Conservation (phyloP, 2,113 vertebrate species). For the Gymnorhina tibicen region DNA sequence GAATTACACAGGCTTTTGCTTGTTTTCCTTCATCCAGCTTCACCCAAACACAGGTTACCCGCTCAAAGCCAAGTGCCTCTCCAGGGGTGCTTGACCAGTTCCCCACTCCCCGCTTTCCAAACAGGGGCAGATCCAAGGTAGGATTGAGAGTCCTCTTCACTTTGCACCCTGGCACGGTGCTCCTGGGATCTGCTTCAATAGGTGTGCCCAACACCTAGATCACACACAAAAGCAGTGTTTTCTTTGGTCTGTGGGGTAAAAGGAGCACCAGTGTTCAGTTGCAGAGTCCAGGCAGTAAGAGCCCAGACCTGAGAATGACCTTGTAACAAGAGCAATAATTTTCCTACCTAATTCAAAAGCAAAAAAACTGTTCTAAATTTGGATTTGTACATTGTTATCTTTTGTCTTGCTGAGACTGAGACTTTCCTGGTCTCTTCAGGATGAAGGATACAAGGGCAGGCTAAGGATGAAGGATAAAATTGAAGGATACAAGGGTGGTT, state of each 20-base stretch:
- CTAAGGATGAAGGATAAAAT: neutral
- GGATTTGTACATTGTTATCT: neutral
- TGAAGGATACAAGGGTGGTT: neutral
- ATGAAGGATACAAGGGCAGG: neutral
- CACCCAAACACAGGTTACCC: neutral
- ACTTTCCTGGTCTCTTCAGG: neutral
- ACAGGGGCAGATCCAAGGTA: neutral
- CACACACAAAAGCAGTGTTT: neutral
- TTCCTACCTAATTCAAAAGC: neutral
- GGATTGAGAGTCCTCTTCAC: neutral
- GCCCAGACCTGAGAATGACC: neutral
- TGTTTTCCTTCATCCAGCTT: neutral
- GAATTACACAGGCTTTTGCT: neutral
- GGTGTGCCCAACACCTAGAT: neutral
- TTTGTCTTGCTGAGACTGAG: neutral
- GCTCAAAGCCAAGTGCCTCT: neutral
- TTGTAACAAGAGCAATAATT: neutral
- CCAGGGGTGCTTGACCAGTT: neutral
- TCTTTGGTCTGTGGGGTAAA: neutral
- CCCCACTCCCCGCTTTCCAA: neutral
- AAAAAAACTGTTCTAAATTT: neutral
- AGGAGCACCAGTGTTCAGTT: neutral
- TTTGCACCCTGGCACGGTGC: neutral
- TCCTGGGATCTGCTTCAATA: neutral
- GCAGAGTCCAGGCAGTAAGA: neutral